Base-by-base conservation (phyloP, 1,140 invertebrate genomes). In the Diplogasteroides magnus region DNA sequence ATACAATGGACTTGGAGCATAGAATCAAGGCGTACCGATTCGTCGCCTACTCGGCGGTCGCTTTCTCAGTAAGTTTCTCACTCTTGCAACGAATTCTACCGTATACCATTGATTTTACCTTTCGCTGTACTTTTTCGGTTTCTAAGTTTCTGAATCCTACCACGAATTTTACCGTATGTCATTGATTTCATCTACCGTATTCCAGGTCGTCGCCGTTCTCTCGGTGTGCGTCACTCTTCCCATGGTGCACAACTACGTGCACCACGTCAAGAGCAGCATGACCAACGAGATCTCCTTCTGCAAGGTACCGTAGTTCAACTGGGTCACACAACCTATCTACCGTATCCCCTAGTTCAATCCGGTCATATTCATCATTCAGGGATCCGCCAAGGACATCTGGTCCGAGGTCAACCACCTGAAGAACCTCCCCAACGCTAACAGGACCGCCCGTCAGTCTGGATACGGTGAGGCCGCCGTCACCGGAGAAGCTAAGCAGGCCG, bases 381-480 rank as follows among this genome's bases (percentile, higher is more conserved):
- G 73, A 59, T 74, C 73, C 31, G 73, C 73, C 61, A 74, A 74
- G 71, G 73, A 74, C 31, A 74, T 74, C 65, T 74, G 73, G 73
- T 62, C 71, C 29, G 73, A 74, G 62, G 73, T 74, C 66, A 72
- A 74, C 64, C 58, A 69, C 15, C 71, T 74, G 31, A 74, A 73
- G 66, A 74, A 56, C 61, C 31, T 73, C 25, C 70, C 74, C 23
- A 55, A 55, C 57, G 67, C 55, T 2, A 74, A 74, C 73, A 56
- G 73, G 31, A 74, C 73, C 48, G 66, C 70, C 55, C 73, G 73
- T 74, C n/a, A n/a, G n/a, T n/a, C n/a, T n/a, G n/a, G n/a, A n/a
- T n/a, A n/a, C n/a, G n/a, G n/a, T n/a, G n/a, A 63, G n/a, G 32
- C 31, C 37, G 67, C 31, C 37, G 67, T 61, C 1, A 37, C 13